Percentiles rank a stretch among this genome's conserved stretches.
These are phyloP conservation scores for Planococcus citri DNA, from an alignment of 1,140 invertebrate genomes.

Conservation along the genomic window DNA sequence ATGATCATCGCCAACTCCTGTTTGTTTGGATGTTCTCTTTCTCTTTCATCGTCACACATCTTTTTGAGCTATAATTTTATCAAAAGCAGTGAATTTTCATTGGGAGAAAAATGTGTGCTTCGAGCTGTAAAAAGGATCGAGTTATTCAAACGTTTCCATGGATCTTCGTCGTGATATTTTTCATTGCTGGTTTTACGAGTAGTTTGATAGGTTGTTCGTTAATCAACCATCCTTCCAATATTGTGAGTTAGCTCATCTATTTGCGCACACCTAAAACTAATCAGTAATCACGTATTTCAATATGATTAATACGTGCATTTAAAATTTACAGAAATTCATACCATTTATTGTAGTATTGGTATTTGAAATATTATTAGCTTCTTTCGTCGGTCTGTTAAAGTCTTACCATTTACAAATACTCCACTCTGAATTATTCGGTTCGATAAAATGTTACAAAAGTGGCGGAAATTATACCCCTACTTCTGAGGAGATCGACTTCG, in stretches of 20 bases:
- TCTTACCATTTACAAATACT: background rate
- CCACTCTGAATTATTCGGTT: background rate
- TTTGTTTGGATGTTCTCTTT: too few relatives aligned
- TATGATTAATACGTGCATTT: too few relatives aligned
- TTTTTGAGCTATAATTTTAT: too few relatives aligned
- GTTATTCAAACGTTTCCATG: too few relatives aligned
- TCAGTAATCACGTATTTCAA: too few relatives aligned
- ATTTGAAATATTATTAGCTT: background rate
- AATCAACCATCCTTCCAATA: background rate
- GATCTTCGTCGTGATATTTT: background rate
- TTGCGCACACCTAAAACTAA: background rate
- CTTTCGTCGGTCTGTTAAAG: background rate
- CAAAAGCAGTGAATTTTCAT: too few relatives aligned
- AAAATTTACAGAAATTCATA: background rate
- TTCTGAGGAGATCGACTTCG: too few relatives aligned
- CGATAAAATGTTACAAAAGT: background rate
- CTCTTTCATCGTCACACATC: too few relatives aligned
- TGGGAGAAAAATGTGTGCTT: too few relatives aligned
- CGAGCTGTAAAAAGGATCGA: too few relatives aligned
- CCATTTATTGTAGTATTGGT: background rate
- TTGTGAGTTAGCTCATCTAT: background rate
- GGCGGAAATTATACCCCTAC: background rate
- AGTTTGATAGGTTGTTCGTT: background rate
- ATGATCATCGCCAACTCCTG: too few relatives aligned
- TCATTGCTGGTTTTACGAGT: background rate